Evolutionary conservation across 1,140 invertebrate genomes (phyloP).

Genomic region (Drosophila gunungcola): DNA sequence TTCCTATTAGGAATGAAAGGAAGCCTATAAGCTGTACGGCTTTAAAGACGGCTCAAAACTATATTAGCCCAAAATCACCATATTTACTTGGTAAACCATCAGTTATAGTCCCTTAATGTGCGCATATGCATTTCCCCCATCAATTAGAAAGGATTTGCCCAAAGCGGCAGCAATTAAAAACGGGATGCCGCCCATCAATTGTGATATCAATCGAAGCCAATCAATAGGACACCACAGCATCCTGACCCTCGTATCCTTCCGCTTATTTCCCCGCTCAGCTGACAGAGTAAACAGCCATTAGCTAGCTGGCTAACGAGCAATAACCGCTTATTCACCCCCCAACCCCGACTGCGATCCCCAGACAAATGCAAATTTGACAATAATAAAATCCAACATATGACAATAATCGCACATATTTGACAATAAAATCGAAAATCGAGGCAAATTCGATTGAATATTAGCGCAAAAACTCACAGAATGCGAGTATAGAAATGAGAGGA

Average conservation of each 20-base stretch:
- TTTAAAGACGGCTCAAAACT: background rate
- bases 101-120: background rate
- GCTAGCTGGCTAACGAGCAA: conserved; percentile 68
- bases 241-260: background rate
- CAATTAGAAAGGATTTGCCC: conserved; percentile 39
- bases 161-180: conserved; percentile 55
- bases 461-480: conserved; percentile 34
- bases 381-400: conserved; percentile 81
- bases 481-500: conserved; percentile 8
- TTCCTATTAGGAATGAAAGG: no score
- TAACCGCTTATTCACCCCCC: conserved; percentile 38
- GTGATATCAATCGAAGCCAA: conserved; percentile 53
- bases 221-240: conserved; percentile 49
- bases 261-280: background rate
- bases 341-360: conserved; percentile 7
- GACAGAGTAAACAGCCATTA: conserved; percentile 58
- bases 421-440: conserved; percentile 73
- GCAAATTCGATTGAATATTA: conserved; percentile 60
- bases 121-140: conserved; percentile 7
- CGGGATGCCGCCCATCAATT: conserved; percentile 60
- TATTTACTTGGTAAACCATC: background rate
- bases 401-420: conserved; percentile 81
- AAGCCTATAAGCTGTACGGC: background rate
- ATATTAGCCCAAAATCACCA: background rate
- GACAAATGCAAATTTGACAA: conserved; percentile 76